Evolutionary conservation across 2,113 vertebrate genomes (phyloP), one percentile per base, ranked within the genome.

Genomic region (Lycocorax pyrrhopterus): DNA sequence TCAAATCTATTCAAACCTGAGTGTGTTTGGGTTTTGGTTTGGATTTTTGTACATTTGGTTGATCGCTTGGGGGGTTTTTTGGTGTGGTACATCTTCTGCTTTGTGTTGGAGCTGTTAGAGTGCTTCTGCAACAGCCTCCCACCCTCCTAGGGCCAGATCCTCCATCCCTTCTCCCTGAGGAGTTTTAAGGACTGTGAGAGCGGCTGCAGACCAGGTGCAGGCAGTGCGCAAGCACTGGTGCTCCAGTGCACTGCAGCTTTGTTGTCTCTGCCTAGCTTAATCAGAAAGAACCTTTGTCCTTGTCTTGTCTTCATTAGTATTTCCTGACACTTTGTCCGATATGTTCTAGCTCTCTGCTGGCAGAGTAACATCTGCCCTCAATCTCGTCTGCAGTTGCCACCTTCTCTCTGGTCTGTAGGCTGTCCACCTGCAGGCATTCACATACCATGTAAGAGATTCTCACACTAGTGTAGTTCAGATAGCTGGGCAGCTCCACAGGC

Each of bases 211-310:
- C 26, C 53, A 62, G 55, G 41, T 46, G 32, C 49, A 66, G 71
- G 77, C 73, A 89, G 60, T 3, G 0, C 72, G 66, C 2, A 2
- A 82, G 75, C 58, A 12, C 53, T 37, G 33, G 12, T 84, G 67
- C 51, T 77, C 59, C 67, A 29, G 51, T 26, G 22, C 15, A 22
- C 67, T 76, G 33, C 33, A 51, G 71, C 59, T 83, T 93, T 17
- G 3, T 83, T 88, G 55, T 63, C 71, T 91, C 43, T 95, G 84
- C 63, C 51, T n/a, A 32, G 27, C 82, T 91, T 79, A 69, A 83
- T 91, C 55, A 86, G 78, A 67, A 86, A 47, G 81, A 90, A 37
- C n/a, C 79, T 69, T 91, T 91, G 74, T 93, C 87, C 44, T 92
- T 90, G 60, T 74, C 44, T 92, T 90, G 60, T 74, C 63, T 83